Conservation (phyloP, 1,140 invertebrate genomes). For the Gyrodactylus bullatarudis region DNA sequence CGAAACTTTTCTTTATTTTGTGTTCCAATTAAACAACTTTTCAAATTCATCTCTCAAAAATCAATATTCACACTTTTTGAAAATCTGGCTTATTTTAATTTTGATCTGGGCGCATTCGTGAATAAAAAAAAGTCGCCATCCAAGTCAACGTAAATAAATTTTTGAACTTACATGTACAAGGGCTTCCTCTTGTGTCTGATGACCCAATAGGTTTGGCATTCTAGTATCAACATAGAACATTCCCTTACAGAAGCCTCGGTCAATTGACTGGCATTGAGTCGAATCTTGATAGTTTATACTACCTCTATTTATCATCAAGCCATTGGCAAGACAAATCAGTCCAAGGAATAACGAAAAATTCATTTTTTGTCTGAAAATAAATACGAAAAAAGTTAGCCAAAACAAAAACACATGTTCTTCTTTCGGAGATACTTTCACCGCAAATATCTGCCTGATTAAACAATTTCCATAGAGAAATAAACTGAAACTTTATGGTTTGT, state of each 20-base stretch:
- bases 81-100: neutral
- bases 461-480: too few species aligned
- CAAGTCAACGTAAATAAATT: neutral
- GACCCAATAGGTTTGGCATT: conserved; percentile 11
- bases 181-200: conserved; percentile 11
- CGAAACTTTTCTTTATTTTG: neutral
- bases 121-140: neutral
- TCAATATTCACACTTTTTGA: neutral
- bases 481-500: too few species aligned
- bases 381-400: too few species aligned
- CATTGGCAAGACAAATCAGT: too few species aligned
- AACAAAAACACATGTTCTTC: too few species aligned
- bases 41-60: neutral
- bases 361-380: too few species aligned
- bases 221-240: conserved; percentile 10
- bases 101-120: neutral
- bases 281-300: too few species aligned
- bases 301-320: too few species aligned
- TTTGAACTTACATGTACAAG: conserved; percentile 7
- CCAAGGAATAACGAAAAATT: too few species aligned
- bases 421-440: too few species aligned
- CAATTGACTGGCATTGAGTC: conserved; percentile 9
- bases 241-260: conserved; percentile 9
- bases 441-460: too few species aligned
- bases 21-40: neutral